A percentile compares a stretch with the other conserved stretches of the same genome.
Evolutionary conservation across 2,888 invertebrate genomes (phyloP).

Genomic region (Cybosia mesomella): DNA sequence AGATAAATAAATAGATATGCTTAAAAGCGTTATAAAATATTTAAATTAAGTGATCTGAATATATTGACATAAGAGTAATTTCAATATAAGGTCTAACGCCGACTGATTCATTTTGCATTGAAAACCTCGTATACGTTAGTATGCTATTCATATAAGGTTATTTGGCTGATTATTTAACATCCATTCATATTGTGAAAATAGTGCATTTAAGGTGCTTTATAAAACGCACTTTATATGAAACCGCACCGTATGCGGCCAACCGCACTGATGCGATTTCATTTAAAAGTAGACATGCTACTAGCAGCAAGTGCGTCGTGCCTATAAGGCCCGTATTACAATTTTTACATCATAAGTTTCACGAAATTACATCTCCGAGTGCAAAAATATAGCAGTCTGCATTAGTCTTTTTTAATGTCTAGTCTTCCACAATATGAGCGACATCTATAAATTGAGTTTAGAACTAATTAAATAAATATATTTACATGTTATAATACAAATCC

Average conservation of each 20-base stretch:
- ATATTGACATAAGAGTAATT: not conserved
- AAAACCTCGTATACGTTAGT: too few species aligned
- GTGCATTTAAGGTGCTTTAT: not conserved
- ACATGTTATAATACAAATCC: not conserved
- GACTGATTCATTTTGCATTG: not conserved
- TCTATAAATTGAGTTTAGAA: not conserved
- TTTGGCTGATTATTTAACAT: not conserved
- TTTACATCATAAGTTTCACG: too few species aligned
- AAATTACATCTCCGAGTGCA: not conserved
- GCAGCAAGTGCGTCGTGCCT: too few species aligned
- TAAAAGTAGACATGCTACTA: too few species aligned
- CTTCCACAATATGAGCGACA: not conserved
- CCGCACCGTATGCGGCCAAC: too few species aligned
- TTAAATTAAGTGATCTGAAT: constrained; percentile 18
- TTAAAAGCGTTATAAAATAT: constrained; percentile 13
- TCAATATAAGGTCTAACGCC: not conserved
- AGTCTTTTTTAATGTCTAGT: not conserved
- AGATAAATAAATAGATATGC: not conserved
- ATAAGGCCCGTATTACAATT: too few species aligned
- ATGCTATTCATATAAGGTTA: too few species aligned
- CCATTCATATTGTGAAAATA: too few species aligned
- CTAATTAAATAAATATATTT: not conserved
- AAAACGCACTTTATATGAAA: too few species aligned
- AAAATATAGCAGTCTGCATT: not conserved
- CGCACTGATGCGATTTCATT: too few species aligned